Conservation (phyloP, 2,797 vertebrate species). For the Loris lydekkerianus region DNA sequence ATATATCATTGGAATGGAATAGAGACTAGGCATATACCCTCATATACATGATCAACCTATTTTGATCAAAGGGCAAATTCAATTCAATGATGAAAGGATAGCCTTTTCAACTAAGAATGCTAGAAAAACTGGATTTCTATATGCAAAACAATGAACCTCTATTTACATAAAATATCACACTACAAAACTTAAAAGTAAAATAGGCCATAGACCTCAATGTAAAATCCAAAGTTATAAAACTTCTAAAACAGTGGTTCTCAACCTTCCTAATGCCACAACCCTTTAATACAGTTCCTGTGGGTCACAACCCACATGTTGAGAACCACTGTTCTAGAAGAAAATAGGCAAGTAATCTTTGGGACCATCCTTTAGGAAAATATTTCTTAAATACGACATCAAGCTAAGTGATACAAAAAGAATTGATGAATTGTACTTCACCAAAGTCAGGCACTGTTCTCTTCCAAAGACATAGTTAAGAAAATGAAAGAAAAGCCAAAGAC, state of each 20-base stretch:
- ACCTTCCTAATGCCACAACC: no score
- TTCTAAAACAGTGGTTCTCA: neutral
- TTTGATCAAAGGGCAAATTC: neutral
- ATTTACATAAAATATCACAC: neutral
- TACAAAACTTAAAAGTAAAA: conserved; percentile 38
- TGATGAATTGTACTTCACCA: neutral
- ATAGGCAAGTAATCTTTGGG: neutral
- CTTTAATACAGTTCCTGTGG: no score
- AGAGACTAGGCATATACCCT: neutral
- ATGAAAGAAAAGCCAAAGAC: neutral
- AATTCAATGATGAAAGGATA: neutral
- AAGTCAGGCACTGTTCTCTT: neutral
- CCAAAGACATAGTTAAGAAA: neutral
- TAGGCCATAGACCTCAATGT: neutral
- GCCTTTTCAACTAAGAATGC: neutral
- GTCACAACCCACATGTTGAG: no score
- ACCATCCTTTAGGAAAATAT: conserved; percentile 11
- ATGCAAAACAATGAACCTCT: neutral
- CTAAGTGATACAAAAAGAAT: neutral
- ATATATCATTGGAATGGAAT: neutral
- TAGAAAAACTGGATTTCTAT: neutral
- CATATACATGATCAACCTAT: neutral
- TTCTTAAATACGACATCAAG: neutral
- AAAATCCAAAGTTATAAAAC: conserved; percentile 28
- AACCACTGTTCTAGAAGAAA: neutral